Percentiles rank a stretch among this genome's conserved stretches.
phyloP scores from a whole-genome alignment of 2,797 vertebrate genomes.

The Malacoraja senta region DNA sequence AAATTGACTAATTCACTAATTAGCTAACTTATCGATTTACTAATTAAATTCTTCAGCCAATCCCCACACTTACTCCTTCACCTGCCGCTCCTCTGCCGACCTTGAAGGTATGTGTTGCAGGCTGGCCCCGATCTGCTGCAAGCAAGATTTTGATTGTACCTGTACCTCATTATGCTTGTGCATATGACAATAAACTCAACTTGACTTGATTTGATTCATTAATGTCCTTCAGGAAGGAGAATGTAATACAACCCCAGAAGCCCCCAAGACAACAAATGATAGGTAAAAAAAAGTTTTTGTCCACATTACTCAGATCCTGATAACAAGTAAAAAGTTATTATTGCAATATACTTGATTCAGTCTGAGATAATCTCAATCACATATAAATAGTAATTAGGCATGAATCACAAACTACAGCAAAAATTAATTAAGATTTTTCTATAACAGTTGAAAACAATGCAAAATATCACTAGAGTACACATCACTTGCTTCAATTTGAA shows the following conservation, averaged over 20 bases:
- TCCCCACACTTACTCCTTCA: too few relatives aligned
- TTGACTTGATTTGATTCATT: neutral
- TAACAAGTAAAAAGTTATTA: neutral
- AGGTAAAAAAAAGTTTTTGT: neutral
- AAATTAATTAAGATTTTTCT: neutral
- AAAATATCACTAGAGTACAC: neutral
- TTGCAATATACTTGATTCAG: neutral
- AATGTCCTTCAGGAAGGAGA: constrained; percentile 4
- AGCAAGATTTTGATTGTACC: too few relatives aligned
- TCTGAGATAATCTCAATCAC: neutral
- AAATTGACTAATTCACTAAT: too few relatives aligned
- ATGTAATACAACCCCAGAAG: neutral
- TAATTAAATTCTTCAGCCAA: too few relatives aligned
- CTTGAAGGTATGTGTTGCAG: too few relatives aligned
- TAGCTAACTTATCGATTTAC: too few relatives aligned
- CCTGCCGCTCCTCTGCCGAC: too few relatives aligned
- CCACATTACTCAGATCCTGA: neutral
- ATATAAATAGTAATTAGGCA: neutral
- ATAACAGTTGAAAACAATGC: neutral
- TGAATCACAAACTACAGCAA: neutral
- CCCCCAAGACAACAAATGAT: neutral
- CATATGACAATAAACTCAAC: too few relatives aligned
- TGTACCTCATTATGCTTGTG: too few relatives aligned
- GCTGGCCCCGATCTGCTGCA: too few relatives aligned
- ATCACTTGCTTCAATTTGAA: neutral